Evolutionary conservation across 2,888 invertebrate species (phyloP).

Genomic region (Prenolepis imparis): DNA sequence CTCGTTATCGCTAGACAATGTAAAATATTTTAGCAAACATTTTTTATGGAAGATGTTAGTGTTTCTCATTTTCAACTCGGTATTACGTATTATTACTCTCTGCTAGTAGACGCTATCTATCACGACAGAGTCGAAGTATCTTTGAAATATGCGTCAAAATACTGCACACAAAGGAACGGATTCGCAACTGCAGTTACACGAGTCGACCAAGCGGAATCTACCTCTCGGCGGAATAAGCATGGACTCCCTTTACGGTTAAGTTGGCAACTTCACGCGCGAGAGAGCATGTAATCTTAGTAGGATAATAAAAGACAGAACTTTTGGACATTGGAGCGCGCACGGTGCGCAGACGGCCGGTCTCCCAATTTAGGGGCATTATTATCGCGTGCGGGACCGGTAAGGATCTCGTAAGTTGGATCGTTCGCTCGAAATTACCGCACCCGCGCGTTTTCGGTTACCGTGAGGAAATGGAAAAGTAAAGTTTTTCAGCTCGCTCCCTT

Average conservation of each 20-base stretch:
- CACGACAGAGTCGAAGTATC: neutral
- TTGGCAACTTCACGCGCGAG: constrained; percentile 36
- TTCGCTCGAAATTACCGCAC: constrained; percentile 40
- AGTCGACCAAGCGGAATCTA: constrained; percentile 41
- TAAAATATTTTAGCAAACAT: neutral
- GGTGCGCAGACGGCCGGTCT: constrained; percentile 1
- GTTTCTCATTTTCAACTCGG: constrained; percentile 15
- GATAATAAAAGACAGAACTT: constrained; percentile 55
- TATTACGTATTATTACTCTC: neutral
- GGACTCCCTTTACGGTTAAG: constrained; percentile 47
- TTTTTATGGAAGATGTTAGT: neutral
- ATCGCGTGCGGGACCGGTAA: constrained; percentile 34
- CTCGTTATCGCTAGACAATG: neutral
- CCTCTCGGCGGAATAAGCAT: constrained; percentile 26
- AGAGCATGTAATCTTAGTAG: constrained; percentile 52
- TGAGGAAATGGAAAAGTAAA: constrained; percentile 58
- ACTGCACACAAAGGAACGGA: constrained; percentile 50
- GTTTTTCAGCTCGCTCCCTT: constrained; percentile 36
- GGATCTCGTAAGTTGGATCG: constrained; percentile 50
- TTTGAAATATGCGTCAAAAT: constrained; percentile 40
- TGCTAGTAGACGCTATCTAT: constrained; percentile 33
- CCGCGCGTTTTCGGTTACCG: constrained; percentile 53
- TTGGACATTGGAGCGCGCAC: constrained; percentile 22
- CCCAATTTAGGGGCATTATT: constrained; percentile 53
- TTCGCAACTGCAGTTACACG: constrained; percentile 48